phyloP scores from a whole-genome alignment of 2,797 vertebrate genomes.

The Sebastes itinus region DNA sequence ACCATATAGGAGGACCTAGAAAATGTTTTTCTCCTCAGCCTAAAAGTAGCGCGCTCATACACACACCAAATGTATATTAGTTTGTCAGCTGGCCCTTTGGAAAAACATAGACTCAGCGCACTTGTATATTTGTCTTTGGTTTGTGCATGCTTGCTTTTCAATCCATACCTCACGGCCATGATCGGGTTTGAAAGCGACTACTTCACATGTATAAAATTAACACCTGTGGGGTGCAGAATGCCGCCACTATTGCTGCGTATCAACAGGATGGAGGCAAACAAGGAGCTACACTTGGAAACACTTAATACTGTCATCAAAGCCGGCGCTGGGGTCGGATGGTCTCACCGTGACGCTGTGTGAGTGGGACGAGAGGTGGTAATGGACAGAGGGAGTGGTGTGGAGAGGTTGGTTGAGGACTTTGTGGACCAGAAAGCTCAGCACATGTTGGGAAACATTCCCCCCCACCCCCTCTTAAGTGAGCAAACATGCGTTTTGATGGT shows the following conservation, averaged over 20 bases:
- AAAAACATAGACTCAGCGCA: slow-evolving; percentile 34
- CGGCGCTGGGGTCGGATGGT: slow-evolving; percentile 21
- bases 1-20: neutral
- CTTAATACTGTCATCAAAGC: slow-evolving; percentile 61
- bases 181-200: slow-evolving; percentile 51
- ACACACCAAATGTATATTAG: slow-evolving; percentile 41
- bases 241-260: slow-evolving; percentile 37
- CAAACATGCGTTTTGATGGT: slow-evolving; percentile 8
- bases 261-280: slow-evolving; percentile 42
- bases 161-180: slow-evolving; percentile 33
- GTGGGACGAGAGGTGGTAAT: slow-evolving; percentile 37
- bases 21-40: slow-evolving; percentile 22
- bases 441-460: slow-evolving; percentile 4
- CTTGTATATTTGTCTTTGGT: slow-evolving; percentile 66
- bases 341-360: slow-evolving; percentile 17
- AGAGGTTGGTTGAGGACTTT: slow-evolving; percentile 32
- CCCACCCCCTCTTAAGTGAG: neutral
- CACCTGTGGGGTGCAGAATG: slow-evolving; percentile 43
- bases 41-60: slow-evolving; percentile 44
- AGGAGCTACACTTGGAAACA: slow-evolving; percentile 50
- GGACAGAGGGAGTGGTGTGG: slow-evolving; percentile 28
- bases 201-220: slow-evolving; percentile 61
- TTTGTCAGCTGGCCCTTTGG: slow-evolving; percentile 50
- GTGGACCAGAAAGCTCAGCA: slow-evolving; percentile 16
- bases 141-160: slow-evolving; percentile 47